Evolutionary conservation across 2,888 invertebrate genomes (phyloP), one percentile per base, ranked within the genome.

Genomic region (Polylopha cassiicola): DNA sequence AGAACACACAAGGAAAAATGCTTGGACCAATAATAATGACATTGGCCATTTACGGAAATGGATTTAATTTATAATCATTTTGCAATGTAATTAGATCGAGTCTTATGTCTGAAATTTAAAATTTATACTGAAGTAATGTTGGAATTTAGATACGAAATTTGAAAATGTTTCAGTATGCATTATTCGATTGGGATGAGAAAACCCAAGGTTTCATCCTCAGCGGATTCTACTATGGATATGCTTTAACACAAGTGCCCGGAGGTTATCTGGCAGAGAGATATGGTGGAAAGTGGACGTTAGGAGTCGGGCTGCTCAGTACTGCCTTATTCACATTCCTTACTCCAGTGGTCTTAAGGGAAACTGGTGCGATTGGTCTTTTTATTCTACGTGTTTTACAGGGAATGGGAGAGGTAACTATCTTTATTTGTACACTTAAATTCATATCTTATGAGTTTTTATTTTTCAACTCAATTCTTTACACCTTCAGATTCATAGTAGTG

Each of bases 231-330:
- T 94, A 92, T 82, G 95, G 95, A 0, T 95, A 95, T 65, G 90
- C 94, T 4, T 69, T 94, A 0, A 94, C 94, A 0, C 95, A 95
- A 66, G 78, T 95, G 3, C 95, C 95, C 0, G 95, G 95, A 10
- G 95, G 95, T 20, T 88, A 92, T 49, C 67, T 95, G 33, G 92
- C 95, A 0, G 94, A 94, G 53, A 90, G 87, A 55, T 92, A 92
- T 47, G 96, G 96, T 11, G 95, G 95, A 4, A 95, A 95, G 76
- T 92, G 94, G 86, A 89, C 93, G 0, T 80, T 95, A n/a, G 93
- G 93, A 0, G 60, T 93, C 27, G 95, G 95, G 7, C 89, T 96
- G 16, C 77, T 95, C 1, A 91, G 91, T 16, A 95, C 95, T 0
- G 94, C 94, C 0, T 55, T 95, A 2, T 92, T 95, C 51, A 95